A percentile compares a stretch with the other conserved stretches of the same genome.
Conservation (phyloP, 2,113 vertebrate species). For the Haplotaxodon microlepis region DNA sequence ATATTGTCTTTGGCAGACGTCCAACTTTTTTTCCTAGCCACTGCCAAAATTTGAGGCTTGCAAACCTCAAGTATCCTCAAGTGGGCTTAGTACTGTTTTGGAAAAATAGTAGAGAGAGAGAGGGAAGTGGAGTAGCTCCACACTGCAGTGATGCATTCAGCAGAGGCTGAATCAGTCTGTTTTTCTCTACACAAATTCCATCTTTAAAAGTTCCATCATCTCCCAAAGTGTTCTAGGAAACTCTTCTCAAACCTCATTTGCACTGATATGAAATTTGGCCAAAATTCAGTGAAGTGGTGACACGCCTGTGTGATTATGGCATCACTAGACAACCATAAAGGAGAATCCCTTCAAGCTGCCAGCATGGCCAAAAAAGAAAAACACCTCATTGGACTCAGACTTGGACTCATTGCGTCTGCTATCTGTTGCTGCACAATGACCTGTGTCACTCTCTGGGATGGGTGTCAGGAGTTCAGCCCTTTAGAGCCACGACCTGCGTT, state of each 20-base stretch:
- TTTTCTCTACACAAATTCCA: slow-evolving; percentile 15
- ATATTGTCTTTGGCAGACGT: slow-evolving; percentile 64
- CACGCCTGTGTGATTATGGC: slow-evolving; percentile 18
- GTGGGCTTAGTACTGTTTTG: slow-evolving; percentile 50
- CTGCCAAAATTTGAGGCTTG: slow-evolving; percentile 57
- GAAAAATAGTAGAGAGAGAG: slow-evolving; percentile 33
- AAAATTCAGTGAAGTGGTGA: slow-evolving; percentile 17
- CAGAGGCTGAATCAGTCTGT: neutral
- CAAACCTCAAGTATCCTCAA: slow-evolving; percentile 61
- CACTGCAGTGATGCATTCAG: slow-evolving; percentile 30
- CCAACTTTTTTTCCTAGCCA: slow-evolving; percentile 39
- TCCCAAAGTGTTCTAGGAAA: slow-evolving; percentile 22
- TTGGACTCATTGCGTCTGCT: slow-evolving; percentile 53
- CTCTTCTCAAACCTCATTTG: slow-evolving; percentile 39
- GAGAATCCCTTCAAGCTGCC: slow-evolving; percentile 8
- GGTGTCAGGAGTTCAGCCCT: slow-evolving; percentile 68
- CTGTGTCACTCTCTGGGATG: slow-evolving; percentile 41
- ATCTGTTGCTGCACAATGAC: slow-evolving; percentile 62
- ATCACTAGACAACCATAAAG: slow-evolving; percentile 52
- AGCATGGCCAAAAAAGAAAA: slow-evolving; percentile 17
- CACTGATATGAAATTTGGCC: slow-evolving; percentile 57
- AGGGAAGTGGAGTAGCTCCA: neutral
- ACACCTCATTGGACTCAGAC: slow-evolving; percentile 11
- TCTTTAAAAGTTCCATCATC: neutral
- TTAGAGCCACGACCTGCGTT: slow-evolving; percentile 54